Evolutionary conservation across 1,140 invertebrate species (phyloP), one percentile per base, ranked within the genome.

Genomic region (Drosophila funebris): DNA sequence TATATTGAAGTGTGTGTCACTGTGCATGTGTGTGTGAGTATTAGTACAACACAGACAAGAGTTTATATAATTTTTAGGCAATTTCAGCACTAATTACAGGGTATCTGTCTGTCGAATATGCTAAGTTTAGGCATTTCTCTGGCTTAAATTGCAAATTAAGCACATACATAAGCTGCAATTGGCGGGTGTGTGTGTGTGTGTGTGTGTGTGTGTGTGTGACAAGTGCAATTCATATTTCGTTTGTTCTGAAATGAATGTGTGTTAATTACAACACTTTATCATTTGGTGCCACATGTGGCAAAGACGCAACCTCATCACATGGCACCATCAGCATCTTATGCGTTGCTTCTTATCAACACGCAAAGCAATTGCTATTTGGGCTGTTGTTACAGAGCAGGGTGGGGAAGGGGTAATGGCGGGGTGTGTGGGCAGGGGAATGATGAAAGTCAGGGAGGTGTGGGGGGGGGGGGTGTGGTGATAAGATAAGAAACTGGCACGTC

Each of bases 211-310:
- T 54, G 57, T 53, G 46, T 33, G 58, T 52, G 57, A 48, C 14
- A 4, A 22, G 43, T 64, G 58, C 60, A 48, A 24, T 37, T 33
- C 60, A 64, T n/a, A n/a, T n/a, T 44, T 58, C 54, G 24, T 69
- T 58, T 60, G 64, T 52, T 66, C 20, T 52, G 29, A 39, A 36
- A 31, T 54, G 67, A 76, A 70, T 80, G 76, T 73, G 80, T 58
- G 76, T 58, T 73, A 84, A 80, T 85, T 77, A 72, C 81, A 71
- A 71, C 77, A 80, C 81, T 74, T 73, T 76, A 74, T 77, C 76
- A 66, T 73, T 57, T 72, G n/a, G 14, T 29, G 29, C 52, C 18
- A 37, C 52, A 54, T 36, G 41, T n/a, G 11, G 41, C 39, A 13
- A n/a, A n/a, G 7, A 29, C 11, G 18, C 27, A 29, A 48, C 64